Conservation (phyloP, 2,113 vertebrate genomes). For the Taurulus bubalis region DNA sequence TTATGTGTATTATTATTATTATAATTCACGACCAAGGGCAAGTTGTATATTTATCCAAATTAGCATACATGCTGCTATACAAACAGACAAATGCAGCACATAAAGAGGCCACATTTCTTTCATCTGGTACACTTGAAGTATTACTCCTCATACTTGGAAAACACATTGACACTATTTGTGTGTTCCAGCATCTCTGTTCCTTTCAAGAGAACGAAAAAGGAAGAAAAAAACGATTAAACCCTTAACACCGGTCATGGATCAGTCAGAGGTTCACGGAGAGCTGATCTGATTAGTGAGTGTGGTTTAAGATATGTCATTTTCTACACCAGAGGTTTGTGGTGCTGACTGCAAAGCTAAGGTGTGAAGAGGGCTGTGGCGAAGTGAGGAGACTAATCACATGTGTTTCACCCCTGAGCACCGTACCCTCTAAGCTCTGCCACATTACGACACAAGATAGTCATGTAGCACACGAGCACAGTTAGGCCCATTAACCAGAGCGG, state of each 20-base stretch:
- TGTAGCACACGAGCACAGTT: slow-evolving; percentile 62
- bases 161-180: slow-evolving; percentile 7
- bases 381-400: slow-evolving; percentile 68
- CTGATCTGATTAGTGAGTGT: slow-evolving; percentile 58
- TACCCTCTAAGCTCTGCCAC: slow-evolving; percentile 62
- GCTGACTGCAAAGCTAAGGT: slow-evolving; percentile 50
- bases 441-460: slow-evolving; percentile 64
- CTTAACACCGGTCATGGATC: slow-evolving; percentile 44
- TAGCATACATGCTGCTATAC: slow-evolving; percentile 66
- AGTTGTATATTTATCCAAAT: slow-evolving; percentile 76
- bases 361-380: slow-evolving; percentile 65
- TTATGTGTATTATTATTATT: slow-evolving; percentile 72
- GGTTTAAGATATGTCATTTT: slow-evolving; percentile 56
- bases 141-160: slow-evolving; percentile 21
- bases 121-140: slow-evolving; percentile 15
- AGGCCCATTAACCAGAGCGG: slow-evolving; percentile 81
- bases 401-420: slow-evolving; percentile 63
- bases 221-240: slow-evolving; percentile 8
- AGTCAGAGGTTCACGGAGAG: slow-evolving; percentile 39
- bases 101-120: slow-evolving; percentile 37
- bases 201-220: slow-evolving; percentile 15
- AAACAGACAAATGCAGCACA: slow-evolving; percentile 52
- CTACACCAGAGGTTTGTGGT: slow-evolving; percentile 42
- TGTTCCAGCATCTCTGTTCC: slow-evolving; percentile 13
- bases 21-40: slow-evolving; percentile 78